These are phyloP conservation scores for Parasteatoda tepidariorum DNA, from an alignment of 1,140 invertebrate species.

Conservation along the genomic window DNA sequence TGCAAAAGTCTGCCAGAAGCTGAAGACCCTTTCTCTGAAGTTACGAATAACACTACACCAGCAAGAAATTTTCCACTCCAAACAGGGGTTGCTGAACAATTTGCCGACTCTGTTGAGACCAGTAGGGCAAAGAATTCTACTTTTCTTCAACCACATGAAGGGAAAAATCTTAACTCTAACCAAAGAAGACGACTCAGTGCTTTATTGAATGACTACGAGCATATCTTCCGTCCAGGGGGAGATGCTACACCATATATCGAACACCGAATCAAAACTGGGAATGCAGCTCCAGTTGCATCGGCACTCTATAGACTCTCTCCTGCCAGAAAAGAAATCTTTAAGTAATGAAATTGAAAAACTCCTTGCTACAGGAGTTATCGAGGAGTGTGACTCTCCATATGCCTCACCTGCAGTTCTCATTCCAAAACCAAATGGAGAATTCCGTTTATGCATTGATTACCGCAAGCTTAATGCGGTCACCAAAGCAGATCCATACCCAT, in stretches of 20 bases:
- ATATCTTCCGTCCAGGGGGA: neutral
- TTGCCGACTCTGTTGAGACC: too few relatives aligned
- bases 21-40: too few relatives aligned
- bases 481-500: neutral
- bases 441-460: conserved; percentile 66
- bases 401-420: conserved; percentile 61
- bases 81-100: too few relatives aligned
- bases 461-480: conserved; percentile 63
- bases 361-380: conserved; percentile 44
- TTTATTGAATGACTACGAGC: neutral
- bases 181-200: neutral
- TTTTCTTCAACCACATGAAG: neutral
- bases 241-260: neutral
- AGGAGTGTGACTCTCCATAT: conserved; percentile 21
- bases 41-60: too few relatives aligned
- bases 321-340: neutral
- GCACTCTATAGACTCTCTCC: neutral
- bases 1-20: too few relatives aligned
- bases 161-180: neutral
- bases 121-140: neutral
- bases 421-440: conserved; percentile 62
- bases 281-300: neutral
- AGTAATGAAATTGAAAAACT: conserved; percentile 62
- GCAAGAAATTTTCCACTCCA: too few relatives aligned
- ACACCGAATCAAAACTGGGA: neutral